These are phyloP conservation scores for Drosophila ambigua DNA, from an alignment of 1,140 invertebrate species.

Conservation along the genomic window DNA sequence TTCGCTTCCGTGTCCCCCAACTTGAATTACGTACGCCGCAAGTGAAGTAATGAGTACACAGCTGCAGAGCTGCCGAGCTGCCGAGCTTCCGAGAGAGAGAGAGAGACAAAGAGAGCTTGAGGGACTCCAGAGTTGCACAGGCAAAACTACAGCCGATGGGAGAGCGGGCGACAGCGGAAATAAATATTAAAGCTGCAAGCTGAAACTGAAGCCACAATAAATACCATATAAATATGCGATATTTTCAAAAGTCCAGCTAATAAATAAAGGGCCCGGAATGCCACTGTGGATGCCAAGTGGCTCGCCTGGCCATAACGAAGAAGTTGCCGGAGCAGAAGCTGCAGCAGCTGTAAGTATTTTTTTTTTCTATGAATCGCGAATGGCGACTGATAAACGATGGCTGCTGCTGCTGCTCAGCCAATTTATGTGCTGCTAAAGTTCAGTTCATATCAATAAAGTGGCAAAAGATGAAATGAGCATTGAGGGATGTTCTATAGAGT, in stretches of 20 bases:
- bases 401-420: slow-evolving; percentile 28
- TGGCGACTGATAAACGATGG: slow-evolving; percentile 69
- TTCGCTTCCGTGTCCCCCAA: slow-evolving; percentile 35
- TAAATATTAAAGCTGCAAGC: slow-evolving; percentile 75
- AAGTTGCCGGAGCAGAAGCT: neutral
- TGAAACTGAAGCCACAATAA: slow-evolving; percentile 53
- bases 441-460: slow-evolving; percentile 24
- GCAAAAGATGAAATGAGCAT: slow-evolving; percentile 15
- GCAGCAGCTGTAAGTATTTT: slow-evolving; percentile 5
- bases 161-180: slow-evolving; percentile 44
- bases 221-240: slow-evolving; percentile 68
- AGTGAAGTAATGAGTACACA: slow-evolving; percentile 78
- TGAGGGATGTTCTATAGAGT: slow-evolving; percentile 29
- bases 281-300: slow-evolving; percentile 39
- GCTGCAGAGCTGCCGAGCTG: slow-evolving; percentile 52
- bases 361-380: slow-evolving; percentile 45
- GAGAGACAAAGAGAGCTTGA: slow-evolving; percentile 17
- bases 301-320: slow-evolving; percentile 45
- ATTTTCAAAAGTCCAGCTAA: slow-evolving; percentile 77
- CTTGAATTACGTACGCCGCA: slow-evolving; percentile 80
- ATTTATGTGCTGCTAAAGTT: slow-evolving; percentile 78
- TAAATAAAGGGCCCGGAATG: slow-evolving; percentile 53
- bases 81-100: too few relatives aligned
- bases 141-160: slow-evolving; percentile 18
- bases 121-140: slow-evolving; percentile 36